Base-by-base conservation (phyloP, 2,888 invertebrate species). In the Aleiodes alternator region DNA sequence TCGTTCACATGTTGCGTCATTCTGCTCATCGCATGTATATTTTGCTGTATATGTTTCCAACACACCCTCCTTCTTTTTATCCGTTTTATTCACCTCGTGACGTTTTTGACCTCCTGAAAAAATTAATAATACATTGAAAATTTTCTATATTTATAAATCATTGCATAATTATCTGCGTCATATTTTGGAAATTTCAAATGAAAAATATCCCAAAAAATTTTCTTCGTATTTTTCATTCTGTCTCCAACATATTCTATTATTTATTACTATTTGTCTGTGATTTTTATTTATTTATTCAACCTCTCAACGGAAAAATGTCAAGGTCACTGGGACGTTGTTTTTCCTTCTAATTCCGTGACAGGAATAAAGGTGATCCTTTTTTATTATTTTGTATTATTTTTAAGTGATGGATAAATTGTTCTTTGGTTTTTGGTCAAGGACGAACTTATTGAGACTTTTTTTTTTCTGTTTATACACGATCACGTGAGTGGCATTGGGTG, bases 71-170 rank as follows among this genome's bases (percentile, higher is more conserved):
- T 43, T 14, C 43, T 43, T 23, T 43, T 48, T 48, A 2, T 48
- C 48, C 48, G 14, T 16, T n/a, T 48, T 38, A 38, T 38, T 64
- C 48, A 38, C 34, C 43, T 43, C 48, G 64, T 48, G 64, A 64
- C 23, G 48, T 8, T 43, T 64, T 48, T 64, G 48, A 64, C 64
- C 64, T 64, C 64, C 23, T 64, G 9, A 64, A 23, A 64, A 43
- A 43, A 64, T 43, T 43, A 43, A 55, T 55, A 16, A 55, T 55
- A 55, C 14, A 55, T 55, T 55, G 16, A 55, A 55, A 16, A 3
- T 7, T 51, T 55, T 16, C 55, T 55, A 55, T 55, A 16, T 43
- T 43, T 43, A 8, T 3, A 11, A 9, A 6, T 43, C 43, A 43
- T 43, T 43, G 43, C 43, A 9, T 43, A 43, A 43, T 43, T 43